Conservation (phyloP, 1,140 invertebrate genomes). For the Vollenhovia emeryi region DNA sequence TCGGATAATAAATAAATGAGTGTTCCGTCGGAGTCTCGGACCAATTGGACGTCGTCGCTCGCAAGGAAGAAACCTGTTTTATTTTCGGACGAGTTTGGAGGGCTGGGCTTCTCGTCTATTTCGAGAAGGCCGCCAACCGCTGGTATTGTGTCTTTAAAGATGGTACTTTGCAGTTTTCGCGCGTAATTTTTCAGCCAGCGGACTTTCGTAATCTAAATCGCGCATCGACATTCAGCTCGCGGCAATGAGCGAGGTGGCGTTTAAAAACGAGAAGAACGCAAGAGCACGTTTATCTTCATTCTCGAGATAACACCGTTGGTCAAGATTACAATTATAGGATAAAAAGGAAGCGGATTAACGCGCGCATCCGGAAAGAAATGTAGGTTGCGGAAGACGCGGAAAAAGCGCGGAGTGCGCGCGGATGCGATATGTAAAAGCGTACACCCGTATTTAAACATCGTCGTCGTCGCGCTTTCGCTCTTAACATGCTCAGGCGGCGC, state of each 20-base stretch:
- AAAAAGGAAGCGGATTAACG: not conserved
- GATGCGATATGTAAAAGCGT: not conserved
- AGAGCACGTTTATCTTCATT: not conserved
- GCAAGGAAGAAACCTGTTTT: conserved; percentile 80
- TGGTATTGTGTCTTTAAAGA: conserved; percentile 76
- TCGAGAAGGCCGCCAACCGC: conserved; percentile 78
- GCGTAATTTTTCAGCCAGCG: conserved; percentile 58
- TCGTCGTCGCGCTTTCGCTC: conserved; percentile 12
- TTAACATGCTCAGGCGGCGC: not conserved
- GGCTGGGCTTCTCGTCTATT: conserved; percentile 80
- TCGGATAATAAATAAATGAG: conserved; percentile 59
- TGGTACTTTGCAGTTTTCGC: conserved; percentile 68
- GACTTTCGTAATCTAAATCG: conserved; percentile 26
- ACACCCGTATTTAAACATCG: not conserved
- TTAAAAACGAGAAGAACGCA: not conserved
- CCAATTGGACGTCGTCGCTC: conserved; percentile 65
- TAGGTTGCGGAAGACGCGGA: not conserved
- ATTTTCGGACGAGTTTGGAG: conserved; percentile 81
- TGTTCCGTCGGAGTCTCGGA: conserved; percentile 52
- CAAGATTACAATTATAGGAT: not conserved
- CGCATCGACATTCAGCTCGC: not conserved
- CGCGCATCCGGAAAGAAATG: not conserved
- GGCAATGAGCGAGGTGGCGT: not conserved
- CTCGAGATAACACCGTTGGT: not conserved
- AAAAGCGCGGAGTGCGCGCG: not conserved